phyloP scores from a whole-genome alignment of 2,113 vertebrate species.

The Pomatostomus ruficeps region DNA sequence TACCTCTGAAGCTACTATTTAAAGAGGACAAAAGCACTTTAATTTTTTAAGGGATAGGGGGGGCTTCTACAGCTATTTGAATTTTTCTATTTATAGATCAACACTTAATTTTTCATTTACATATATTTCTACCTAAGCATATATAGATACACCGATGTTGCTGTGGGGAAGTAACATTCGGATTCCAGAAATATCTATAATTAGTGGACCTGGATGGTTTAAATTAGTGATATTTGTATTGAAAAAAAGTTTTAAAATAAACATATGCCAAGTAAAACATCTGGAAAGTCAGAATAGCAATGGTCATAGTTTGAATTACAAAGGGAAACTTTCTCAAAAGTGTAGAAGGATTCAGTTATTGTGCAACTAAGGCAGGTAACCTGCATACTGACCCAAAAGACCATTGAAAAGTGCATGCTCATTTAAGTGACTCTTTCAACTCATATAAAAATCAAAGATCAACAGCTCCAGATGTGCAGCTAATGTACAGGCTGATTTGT shows the following conservation, averaged over 20 bases:
- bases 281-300: neutral
- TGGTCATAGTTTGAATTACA: neutral
- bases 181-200: neutral
- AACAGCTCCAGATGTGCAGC: neutral
- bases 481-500: neutral
- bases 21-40: neutral
- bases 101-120: neutral
- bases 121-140: neutral
- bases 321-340: neutral
- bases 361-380: neutral
- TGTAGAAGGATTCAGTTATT: neutral
- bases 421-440: neutral
- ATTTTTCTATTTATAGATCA: neutral
- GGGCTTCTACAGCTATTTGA: neutral
- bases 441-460: neutral
- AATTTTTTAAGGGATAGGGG: fast-evolving
- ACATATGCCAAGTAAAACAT: neutral
- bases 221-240: neutral
- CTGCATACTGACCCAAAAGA: neutral
- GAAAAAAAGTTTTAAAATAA: neutral
- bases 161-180: neutral
- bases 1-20: neutral
- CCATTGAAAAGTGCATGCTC: neutral
- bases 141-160: neutral
- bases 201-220: neutral